Percentiles rank a stretch among this genome's conserved stretches.
Evolutionary conservation across 2,113 vertebrate genomes (phyloP).

Genomic region (Oreotragus oreotragus): DNA sequence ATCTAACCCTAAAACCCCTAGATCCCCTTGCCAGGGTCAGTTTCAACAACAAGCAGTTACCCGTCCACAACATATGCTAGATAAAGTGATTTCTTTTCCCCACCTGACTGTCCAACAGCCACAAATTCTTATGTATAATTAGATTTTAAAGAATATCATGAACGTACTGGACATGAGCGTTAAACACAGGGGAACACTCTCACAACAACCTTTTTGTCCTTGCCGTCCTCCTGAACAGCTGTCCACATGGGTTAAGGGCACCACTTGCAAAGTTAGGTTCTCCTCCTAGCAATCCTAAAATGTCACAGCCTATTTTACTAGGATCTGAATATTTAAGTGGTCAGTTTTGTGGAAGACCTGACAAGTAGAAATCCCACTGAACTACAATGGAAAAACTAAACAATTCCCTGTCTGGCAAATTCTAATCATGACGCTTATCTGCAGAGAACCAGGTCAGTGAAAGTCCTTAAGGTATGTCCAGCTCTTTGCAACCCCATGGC

Average conservation of each 20-base stretch:
- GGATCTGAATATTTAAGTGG: background rate
- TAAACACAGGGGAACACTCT: background rate
- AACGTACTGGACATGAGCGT: fast-evolving
- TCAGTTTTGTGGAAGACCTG: background rate
- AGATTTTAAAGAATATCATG: background rate
- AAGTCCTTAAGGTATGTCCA: background rate
- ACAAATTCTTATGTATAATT: background rate
- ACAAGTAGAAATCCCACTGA: background rate
- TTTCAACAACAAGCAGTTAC: background rate
- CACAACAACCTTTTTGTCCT: background rate
- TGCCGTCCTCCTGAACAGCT: background rate
- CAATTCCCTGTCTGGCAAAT: background rate
- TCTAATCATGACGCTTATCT: background rate
- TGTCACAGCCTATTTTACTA: background rate
- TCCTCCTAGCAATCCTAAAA: background rate
- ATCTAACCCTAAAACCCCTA: background rate
- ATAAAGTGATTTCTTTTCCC: background rate
- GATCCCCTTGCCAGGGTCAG: background rate
- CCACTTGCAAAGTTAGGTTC: background rate
- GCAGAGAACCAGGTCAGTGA: background rate
- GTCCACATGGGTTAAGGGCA: background rate
- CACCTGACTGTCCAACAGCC: background rate
- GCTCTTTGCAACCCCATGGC: background rate
- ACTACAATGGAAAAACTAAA: background rate
- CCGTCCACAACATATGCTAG: too few relatives aligned